A percentile compares a stretch with the other conserved stretches of the same genome.
These are phyloP conservation scores for Clarias fuscus DNA, from an alignment of 2,797 vertebrate species.

Conservation along the genomic window DNA sequence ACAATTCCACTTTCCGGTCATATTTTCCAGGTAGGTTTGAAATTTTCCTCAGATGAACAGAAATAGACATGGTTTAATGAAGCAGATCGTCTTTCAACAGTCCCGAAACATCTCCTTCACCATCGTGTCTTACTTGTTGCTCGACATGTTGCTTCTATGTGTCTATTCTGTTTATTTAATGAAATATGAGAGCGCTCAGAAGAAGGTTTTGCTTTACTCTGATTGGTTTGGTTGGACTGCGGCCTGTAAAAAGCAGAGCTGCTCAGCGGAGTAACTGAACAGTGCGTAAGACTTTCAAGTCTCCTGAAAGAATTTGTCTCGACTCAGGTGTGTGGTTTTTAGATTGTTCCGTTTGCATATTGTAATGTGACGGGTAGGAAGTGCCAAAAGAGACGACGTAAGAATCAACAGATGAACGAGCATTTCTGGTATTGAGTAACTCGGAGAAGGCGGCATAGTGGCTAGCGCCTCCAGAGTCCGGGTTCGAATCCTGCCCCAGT, in stretches of 20 bases:
- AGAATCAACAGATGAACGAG: conserved; percentile 15
- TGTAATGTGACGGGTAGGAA: conserved; percentile 42
- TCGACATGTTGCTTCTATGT: conserved; percentile 18
- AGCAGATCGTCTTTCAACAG: background rate
- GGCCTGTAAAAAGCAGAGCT: background rate
- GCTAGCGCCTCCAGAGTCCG: too few relatives aligned
- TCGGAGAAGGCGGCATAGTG: too few relatives aligned
- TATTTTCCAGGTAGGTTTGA: conserved; percentile 80
- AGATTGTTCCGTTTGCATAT: conserved; percentile 45
- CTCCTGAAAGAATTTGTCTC: conserved; percentile 9
- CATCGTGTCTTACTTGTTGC: background rate
- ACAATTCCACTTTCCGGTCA: conserved; percentile 83
- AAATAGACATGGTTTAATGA: conserved; percentile 80
- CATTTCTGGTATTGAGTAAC: background rate
- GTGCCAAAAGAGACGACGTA: background rate
- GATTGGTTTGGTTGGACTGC: background rate
- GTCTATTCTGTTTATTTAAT: conserved; percentile 3
- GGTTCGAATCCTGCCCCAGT: too few relatives aligned
- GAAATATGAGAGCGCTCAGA: background rate
- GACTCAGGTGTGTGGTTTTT: background rate
- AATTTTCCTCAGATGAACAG: conserved; percentile 75
- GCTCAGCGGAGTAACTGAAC: background rate
- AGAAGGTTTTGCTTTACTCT: background rate
- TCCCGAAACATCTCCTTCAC: background rate
- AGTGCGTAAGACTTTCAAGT: background rate